These are phyloP conservation scores for Hyles lineata DNA, from an alignment of 2,888 invertebrate genomes.

Conservation along the genomic window DNA sequence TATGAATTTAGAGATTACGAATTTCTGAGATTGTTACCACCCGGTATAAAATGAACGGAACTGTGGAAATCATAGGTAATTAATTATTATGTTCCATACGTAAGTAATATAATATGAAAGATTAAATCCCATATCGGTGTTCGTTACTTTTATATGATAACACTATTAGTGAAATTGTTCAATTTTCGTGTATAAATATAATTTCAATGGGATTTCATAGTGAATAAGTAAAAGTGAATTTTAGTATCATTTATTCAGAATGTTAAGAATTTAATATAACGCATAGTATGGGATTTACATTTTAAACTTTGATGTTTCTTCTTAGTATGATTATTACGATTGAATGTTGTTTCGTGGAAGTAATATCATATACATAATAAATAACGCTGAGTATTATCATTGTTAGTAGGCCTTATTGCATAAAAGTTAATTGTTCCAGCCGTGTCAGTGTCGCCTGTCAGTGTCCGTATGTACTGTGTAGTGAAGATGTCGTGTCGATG, in stretches of 20 bases:
- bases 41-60: constrained; percentile 70
- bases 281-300: constrained; percentile 65
- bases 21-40: constrained; percentile 82
- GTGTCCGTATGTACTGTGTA: constrained; percentile 41
- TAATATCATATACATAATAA: constrained; percentile 55
- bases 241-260: constrained; percentile 66
- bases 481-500: constrained; percentile 39
- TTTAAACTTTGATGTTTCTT: constrained; percentile 72
- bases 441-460: constrained; percentile 39
- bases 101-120: constrained; percentile 54
- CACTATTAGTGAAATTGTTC: constrained; percentile 72
- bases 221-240: constrained; percentile 74
- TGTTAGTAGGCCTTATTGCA: constrained; percentile 66
- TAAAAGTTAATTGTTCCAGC: constrained; percentile 32
- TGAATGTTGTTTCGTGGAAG: constrained; percentile 71
- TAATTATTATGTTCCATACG: constrained; percentile 59
- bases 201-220: constrained; percentile 72
- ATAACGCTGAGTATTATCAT: constrained; percentile 62
- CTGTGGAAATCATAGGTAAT: constrained; percentile 57
- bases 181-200: constrained; percentile 67
- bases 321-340: constrained; percentile 63
- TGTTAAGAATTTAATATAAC: constrained; percentile 63
- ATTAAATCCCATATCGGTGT: constrained; percentile 69
- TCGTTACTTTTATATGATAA: constrained; percentile 67
- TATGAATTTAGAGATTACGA: constrained; percentile 79